phyloP scores from a whole-genome alignment of 1,140 invertebrate genomes.

The Neotoxoptera formosana region DNA sequence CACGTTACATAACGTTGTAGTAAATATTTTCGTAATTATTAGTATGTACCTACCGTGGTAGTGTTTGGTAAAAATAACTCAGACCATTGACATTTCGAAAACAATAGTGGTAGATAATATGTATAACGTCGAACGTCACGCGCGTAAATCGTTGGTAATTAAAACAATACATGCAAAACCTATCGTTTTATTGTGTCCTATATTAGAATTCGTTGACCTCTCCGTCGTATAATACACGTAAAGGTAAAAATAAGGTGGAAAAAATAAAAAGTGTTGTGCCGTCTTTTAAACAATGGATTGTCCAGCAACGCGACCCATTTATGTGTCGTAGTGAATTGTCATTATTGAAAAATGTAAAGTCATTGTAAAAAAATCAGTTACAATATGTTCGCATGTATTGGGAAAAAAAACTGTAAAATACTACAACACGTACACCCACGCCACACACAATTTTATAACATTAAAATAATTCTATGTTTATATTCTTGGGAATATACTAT shows the following conservation, averaged over 20 bases:
- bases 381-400: not conserved
- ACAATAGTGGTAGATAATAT: conserved; percentile 1
- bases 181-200: not conserved
- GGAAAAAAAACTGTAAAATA: not conserved
- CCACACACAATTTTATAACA: not conserved
- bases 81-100: conserved; percentile 42
- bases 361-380: not conserved
- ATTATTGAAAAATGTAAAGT: conserved; percentile 2
- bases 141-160: not conserved
- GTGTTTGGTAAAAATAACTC: not conserved
- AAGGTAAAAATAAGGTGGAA: not conserved
- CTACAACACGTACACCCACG: not conserved
- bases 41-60: not conserved
- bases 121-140: conserved; percentile 15
- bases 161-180: not conserved
- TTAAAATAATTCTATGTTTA: not conserved
- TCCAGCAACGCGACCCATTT: not conserved
- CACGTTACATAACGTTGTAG: not conserved
- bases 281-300: conserved; percentile 15
- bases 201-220: conserved; percentile 43
- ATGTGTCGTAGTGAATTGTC: not conserved
- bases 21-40: not conserved
- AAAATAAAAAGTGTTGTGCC: not conserved
- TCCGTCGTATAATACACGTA: not conserved
- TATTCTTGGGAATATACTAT: not conserved